Percentiles rank a stretch among this genome's conserved stretches.
phyloP scores from a whole-genome alignment of 2,797 vertebrate species.

The Sebastes cheni region DNA sequence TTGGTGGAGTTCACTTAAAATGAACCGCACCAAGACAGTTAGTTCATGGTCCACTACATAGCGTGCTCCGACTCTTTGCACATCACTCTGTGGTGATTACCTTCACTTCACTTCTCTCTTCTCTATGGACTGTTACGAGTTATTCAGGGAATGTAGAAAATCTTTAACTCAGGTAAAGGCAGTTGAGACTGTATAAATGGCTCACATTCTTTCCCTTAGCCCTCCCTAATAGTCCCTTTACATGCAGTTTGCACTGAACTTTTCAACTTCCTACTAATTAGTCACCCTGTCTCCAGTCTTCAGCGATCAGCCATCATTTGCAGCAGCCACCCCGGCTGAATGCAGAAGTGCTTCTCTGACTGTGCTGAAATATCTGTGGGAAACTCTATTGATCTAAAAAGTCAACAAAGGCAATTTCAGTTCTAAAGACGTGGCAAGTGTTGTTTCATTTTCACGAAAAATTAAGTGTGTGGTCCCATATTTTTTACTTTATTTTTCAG shows the following conservation, averaged over 20 bases:
- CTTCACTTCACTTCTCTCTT: conserved; percentile 5
- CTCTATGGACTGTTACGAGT: conserved; percentile 7
- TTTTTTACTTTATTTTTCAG: neutral
- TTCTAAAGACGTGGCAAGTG: neutral
- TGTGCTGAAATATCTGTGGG: conserved; percentile 4
- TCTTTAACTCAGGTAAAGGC: conserved; percentile 52
- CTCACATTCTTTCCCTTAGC: conserved; percentile 13
- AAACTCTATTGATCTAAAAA: conserved; percentile 17
- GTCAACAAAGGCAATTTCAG: conserved; percentile 19
- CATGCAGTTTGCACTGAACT: conserved; percentile 43
- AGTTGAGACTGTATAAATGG: conserved; percentile 36
- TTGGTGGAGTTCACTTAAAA: neutral
- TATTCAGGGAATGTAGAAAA: conserved; percentile 36
- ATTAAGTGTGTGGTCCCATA: neutral
- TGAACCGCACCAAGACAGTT: neutral
- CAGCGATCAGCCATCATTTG: conserved; percentile 27
- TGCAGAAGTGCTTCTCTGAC: neutral
- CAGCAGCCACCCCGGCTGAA: neutral
- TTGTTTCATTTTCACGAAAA: conserved; percentile 12
- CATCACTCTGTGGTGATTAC: conserved; percentile 1
- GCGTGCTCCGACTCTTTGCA: neutral
- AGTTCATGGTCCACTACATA: neutral
- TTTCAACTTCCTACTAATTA: conserved; percentile 65
- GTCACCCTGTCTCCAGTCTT: conserved; percentile 30
- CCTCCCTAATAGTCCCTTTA: conserved; percentile 24